phyloP scores from a whole-genome alignment of 1,140 invertebrate genomes.

The Phymastichus coffea region DNA sequence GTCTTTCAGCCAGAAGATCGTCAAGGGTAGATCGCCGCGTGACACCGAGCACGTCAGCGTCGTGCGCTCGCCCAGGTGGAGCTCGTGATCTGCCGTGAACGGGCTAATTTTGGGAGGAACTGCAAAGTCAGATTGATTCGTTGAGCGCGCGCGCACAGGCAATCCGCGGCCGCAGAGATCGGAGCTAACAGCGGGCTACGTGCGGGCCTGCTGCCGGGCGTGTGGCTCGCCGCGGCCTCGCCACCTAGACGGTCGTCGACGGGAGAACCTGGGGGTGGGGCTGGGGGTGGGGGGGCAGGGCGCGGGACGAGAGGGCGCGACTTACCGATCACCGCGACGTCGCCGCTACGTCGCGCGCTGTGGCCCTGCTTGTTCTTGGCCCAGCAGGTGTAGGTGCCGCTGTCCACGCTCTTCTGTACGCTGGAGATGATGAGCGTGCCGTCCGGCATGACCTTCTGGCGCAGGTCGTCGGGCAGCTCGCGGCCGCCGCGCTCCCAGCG shows the following conservation, averaged over 20 bases:
- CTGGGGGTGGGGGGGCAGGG: no score
- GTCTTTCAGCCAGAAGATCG: slow-evolving; percentile 77
- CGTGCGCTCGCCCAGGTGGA: slow-evolving; percentile 75
- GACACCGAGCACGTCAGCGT: slow-evolving; percentile 76
- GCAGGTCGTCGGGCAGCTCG: slow-evolving; percentile 76
- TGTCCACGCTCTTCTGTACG: slow-evolving; percentile 74
- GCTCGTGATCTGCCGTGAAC: slow-evolving; percentile 69
- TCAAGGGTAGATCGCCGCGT: slow-evolving; percentile 75
- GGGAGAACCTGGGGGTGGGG: no score
- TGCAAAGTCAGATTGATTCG: slow-evolving; percentile 61
- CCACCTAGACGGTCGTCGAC: not conserved
- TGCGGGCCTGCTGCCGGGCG: not conserved
- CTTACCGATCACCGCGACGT: slow-evolving; percentile 75
- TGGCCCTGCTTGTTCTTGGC: slow-evolving; percentile 74
- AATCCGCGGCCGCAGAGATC: slow-evolving; percentile 34
- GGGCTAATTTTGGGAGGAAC: slow-evolving; percentile 80
- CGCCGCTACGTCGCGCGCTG: slow-evolving; percentile 69
- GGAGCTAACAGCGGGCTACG: no score
- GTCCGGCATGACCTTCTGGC: slow-evolving; percentile 74
- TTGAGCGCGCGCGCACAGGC: no score
- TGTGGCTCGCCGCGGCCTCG: not conserved
- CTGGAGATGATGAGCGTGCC: slow-evolving; percentile 73
- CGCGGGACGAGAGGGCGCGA: no score
- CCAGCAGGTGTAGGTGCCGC: slow-evolving; percentile 77
- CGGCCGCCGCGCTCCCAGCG: slow-evolving; percentile 78